Percentiles rank a stretch among this genome's conserved stretches.
These are phyloP conservation scores for Slavum lentiscoides DNA, from an alignment of 2,888 invertebrate genomes.

Conservation along the genomic window DNA sequence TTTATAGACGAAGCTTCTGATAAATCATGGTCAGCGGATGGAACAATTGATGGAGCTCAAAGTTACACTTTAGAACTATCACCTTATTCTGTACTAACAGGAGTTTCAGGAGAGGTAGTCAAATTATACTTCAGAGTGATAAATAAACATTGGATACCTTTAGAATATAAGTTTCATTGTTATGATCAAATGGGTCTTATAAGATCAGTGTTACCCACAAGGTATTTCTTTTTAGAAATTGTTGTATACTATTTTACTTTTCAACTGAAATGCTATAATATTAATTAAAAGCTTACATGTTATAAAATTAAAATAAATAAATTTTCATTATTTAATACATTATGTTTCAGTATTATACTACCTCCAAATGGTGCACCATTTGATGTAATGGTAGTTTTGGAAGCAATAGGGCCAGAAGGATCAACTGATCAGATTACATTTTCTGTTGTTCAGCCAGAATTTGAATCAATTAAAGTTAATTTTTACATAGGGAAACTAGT, in stretches of 20 bases:
- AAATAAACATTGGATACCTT: slow-evolving; percentile 68
- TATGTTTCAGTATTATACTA: slow-evolving; percentile 64
- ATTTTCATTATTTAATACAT: neutral
- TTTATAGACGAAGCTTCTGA: slow-evolving; percentile 41
- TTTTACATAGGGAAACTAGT: slow-evolving; percentile 56
- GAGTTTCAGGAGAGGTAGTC: slow-evolving; percentile 57
- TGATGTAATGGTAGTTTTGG: slow-evolving; percentile 59
- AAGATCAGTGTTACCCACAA: slow-evolving; percentile 58
- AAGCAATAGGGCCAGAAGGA: slow-evolving; percentile 66
- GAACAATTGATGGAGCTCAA: neutral
- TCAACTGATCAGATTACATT: slow-evolving; percentile 69
- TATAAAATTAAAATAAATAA: neutral
- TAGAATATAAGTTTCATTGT: slow-evolving; percentile 66
- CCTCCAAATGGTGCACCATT: slow-evolving; percentile 60
- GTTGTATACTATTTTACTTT: neutral
- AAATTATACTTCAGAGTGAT: slow-evolving; percentile 74
- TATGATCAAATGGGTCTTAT: slow-evolving; percentile 67
- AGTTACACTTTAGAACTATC: slow-evolving; percentile 33
- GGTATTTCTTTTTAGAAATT: slow-evolving; percentile 36
- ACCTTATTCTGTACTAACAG: slow-evolving; percentile 23
- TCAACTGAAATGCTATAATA: too few species aligned
- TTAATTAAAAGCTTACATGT: neutral
- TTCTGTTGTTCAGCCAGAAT: slow-evolving; percentile 64
- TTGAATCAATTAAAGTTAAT: slow-evolving; percentile 58
- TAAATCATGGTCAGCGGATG: slow-evolving; percentile 35